A percentile compares a stretch with the other conserved stretches of the same genome.
These are phyloP conservation scores for Heliconius sara DNA, from an alignment of 2,888 invertebrate species.

Conservation along the genomic window DNA sequence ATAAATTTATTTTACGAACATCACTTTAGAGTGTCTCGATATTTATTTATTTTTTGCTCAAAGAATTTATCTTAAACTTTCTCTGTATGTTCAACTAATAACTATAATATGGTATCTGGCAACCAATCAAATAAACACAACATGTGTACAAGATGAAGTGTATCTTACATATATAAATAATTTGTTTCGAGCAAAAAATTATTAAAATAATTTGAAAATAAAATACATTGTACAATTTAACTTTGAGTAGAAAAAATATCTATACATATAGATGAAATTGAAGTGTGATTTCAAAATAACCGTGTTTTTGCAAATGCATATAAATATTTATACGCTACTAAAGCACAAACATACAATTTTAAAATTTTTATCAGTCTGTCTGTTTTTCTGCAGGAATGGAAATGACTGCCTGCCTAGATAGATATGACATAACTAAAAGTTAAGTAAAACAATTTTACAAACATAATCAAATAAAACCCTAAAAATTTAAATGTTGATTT, in stretches of 20 bases:
- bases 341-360: too few species aligned
- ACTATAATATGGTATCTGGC: not conserved
- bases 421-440: too few species aligned
- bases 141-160: not conserved
- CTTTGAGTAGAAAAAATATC: not conserved
- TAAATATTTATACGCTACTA: too few species aligned
- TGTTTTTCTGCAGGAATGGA: too few species aligned
- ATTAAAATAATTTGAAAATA: not conserved
- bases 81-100: slow-evolving; percentile 17
- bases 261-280: too few species aligned
- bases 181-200: not conserved
- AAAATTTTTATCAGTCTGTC: too few species aligned
- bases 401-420: too few species aligned
- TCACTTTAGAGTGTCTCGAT: slow-evolving; percentile 3
- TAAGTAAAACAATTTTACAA: too few species aligned
- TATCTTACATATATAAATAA: not conserved
- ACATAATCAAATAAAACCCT: too few species aligned
- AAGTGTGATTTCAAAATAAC: too few species aligned
- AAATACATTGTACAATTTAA: not conserved
- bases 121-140: slow-evolving; percentile 1
- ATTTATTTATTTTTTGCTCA: slow-evolving; percentile 18
- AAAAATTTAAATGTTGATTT: too few species aligned
- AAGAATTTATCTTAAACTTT: slow-evolving; percentile 9
- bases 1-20: slow-evolving; percentile 8
- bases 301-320: too few species aligned